These are phyloP conservation scores for Vombatus ursinus DNA, from an alignment of 2,113 vertebrate species.

Conservation along the genomic window DNA sequence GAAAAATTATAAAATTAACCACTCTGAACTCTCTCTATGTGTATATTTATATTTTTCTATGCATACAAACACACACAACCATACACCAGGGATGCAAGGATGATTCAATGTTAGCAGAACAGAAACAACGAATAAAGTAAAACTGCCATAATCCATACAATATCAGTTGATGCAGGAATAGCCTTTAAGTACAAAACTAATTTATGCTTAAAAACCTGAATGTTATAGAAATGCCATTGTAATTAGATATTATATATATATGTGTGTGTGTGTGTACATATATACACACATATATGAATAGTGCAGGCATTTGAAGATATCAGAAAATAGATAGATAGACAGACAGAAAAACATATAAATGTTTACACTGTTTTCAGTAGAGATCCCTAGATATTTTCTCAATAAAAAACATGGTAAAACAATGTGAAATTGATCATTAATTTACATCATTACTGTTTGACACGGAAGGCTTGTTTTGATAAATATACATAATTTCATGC, in stretches of 20 bases:
- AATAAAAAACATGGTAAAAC: neutral
- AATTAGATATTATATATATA: too few relatives aligned
- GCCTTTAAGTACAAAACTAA: neutral
- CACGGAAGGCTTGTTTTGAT: neutral
- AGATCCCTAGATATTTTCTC: too few relatives aligned
- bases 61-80: neutral
- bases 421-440: neutral
- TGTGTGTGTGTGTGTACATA: too few relatives aligned
- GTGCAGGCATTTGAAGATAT: too few relatives aligned
- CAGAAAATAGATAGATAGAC: too few relatives aligned
- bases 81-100: neutral
- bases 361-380: too few relatives aligned
- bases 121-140: neutral
- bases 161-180: neutral
- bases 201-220: neutral
- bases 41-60: neutral
- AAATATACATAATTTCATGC: neutral
- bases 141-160: neutral
- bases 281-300: neutral
- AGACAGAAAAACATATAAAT: too few relatives aligned
- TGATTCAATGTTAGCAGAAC: neutral
- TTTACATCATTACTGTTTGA: neutral
- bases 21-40: neutral
- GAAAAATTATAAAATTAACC: neutral
- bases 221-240: neutral